A percentile compares a stretch with the other conserved stretches of the same genome.
Conservation (phyloP, 2,888 invertebrate species). For the Odontomyia ornata region DNA sequence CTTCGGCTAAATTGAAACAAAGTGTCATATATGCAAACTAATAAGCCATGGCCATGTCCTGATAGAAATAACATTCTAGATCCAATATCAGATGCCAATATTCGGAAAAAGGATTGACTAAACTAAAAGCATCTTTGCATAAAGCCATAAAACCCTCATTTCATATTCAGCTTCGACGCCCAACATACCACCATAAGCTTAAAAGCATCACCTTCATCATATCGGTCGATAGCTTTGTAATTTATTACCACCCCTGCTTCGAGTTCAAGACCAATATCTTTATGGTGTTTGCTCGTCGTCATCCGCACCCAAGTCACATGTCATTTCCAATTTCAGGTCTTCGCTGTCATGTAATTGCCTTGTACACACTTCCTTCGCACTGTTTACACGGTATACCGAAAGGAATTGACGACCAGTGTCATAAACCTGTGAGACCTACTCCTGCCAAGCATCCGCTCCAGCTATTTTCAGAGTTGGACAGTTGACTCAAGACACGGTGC, state of each 20-base stretch:
- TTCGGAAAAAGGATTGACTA: too few species aligned
- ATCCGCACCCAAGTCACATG: conserved; percentile 4
- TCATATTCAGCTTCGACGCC: too few species aligned
- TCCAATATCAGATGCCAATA: too few species aligned
- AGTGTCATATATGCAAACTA: too few species aligned
- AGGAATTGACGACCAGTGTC: not conserved
- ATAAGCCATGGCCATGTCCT: too few species aligned
- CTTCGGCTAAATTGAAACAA: too few species aligned
- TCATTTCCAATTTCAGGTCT: conserved; percentile 26
- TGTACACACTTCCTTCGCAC: conserved; percentile 11
- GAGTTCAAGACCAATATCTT: not conserved
- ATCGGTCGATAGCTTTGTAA: not conserved
- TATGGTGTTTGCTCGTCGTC: not conserved
- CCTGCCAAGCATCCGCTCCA: not conserved
- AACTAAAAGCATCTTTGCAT: too few species aligned
- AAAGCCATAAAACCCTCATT: too few species aligned
- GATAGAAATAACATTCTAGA: too few species aligned
- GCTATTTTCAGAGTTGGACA: not conserved
- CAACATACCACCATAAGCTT: too few species aligned
- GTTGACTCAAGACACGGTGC: too few species aligned
- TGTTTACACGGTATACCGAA: conserved; percentile 14
- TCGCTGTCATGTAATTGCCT: conserved; percentile 32
- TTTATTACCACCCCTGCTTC: not conserved
- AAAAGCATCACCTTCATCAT: not conserved
- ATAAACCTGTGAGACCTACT: not conserved